Evolutionary conservation across 2,888 invertebrate species (phyloP).

Genomic region (Escarpia spicata): DNA sequence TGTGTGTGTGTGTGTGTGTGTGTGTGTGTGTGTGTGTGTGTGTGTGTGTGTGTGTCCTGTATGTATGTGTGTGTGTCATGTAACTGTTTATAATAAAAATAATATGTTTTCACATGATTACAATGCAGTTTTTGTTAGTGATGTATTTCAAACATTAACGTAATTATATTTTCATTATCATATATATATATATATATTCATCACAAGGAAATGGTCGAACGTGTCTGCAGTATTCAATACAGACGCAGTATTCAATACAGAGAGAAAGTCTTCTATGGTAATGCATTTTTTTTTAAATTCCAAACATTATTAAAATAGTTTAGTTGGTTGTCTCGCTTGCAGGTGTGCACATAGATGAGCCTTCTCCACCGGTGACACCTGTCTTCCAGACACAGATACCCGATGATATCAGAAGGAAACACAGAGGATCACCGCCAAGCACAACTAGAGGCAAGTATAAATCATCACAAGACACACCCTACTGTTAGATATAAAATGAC

Average conservation of each 20-base stretch:
- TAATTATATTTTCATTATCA: background rate
- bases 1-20: too few relatives aligned
- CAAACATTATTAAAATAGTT: background rate
- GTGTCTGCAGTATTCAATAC: too few relatives aligned
- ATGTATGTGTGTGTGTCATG: background rate
- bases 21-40: too few relatives aligned
- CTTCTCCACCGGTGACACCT: background rate
- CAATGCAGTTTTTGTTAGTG: background rate
- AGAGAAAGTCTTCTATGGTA: too few relatives aligned
- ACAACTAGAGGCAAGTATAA: background rate
- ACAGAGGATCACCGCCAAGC: background rate
- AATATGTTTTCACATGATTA: background rate
- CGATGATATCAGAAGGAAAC: background rate
- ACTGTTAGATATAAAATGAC: background rate
- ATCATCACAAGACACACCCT: background rate
- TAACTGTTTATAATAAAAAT: background rate
- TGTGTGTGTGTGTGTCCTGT: too few relatives aligned
- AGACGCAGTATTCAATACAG: too few relatives aligned
- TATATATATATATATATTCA: too few relatives aligned
- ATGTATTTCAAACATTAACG: background rate
- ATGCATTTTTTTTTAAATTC: too few relatives aligned
- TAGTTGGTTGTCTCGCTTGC: background rate
- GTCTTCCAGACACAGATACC: background rate
- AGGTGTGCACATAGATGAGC: conserved; percentile 4
- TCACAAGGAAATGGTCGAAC: too few relatives aligned